These are phyloP conservation scores for Drosophila azteca DNA, from an alignment of 1,140 invertebrate species.

Conservation along the genomic window DNA sequence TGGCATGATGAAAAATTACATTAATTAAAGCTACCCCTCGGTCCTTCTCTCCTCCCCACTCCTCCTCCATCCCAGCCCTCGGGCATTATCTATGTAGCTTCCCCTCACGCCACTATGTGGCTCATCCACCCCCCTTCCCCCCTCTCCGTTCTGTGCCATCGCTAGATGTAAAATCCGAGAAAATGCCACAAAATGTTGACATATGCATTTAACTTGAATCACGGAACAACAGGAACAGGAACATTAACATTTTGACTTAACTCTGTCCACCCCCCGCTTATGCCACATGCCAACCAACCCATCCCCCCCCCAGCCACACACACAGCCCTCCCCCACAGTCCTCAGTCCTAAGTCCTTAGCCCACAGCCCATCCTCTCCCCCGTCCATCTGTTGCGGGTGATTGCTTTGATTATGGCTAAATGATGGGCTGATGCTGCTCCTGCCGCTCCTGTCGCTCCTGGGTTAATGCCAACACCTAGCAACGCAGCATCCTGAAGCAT, in stretches of 20 bases:
- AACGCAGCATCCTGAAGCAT: slow-evolving; percentile 53
- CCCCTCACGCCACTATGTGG: too few species aligned
- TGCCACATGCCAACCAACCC: too few species aligned
- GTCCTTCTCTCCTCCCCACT: neutral
- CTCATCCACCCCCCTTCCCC: neutral
- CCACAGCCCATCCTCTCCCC: neutral
- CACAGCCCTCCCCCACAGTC: too few species aligned
- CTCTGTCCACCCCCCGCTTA: neutral
- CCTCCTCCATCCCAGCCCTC: neutral
- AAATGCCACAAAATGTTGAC: slow-evolving; percentile 47
- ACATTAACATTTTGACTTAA: slow-evolving; percentile 51
- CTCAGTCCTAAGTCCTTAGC: too few species aligned
- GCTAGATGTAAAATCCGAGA: slow-evolving; percentile 27
- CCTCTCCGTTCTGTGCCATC: neutral
- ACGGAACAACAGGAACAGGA: neutral
- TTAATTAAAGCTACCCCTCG: slow-evolving; percentile 23
- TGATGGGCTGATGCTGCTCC: slow-evolving; percentile 31
- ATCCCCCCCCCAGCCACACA: too few species aligned
- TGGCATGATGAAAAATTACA: slow-evolving; percentile 21
- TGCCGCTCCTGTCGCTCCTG: neutral
- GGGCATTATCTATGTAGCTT: slow-evolving; percentile 4
- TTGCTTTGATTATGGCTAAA: slow-evolving; percentile 55
- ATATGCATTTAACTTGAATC: slow-evolving; percentile 41
- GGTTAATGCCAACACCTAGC: slow-evolving; percentile 69
- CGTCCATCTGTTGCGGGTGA: slow-evolving; percentile 39